Evolutionary conservation across 1,140 invertebrate genomes (phyloP).

Genomic region (Phthorimaea operculella): DNA sequence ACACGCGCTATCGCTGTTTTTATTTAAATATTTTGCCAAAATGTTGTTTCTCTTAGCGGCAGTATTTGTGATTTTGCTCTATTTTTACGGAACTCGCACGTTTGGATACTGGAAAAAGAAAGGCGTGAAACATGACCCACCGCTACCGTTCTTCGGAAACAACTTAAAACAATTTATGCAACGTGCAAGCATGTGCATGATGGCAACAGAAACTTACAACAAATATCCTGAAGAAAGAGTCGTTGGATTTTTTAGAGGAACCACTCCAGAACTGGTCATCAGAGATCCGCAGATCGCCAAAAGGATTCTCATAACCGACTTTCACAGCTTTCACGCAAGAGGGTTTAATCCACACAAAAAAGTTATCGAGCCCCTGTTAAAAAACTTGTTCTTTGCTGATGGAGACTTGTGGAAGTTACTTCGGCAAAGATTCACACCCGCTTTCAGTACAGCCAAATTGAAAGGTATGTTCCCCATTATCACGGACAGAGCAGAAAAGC

Average conservation of each 20-base stretch:
- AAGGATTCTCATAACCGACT: slow-evolving; percentile 69
- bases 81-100: slow-evolving; percentile 21
- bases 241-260: slow-evolving; percentile 41
- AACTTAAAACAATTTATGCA: slow-evolving; percentile 36
- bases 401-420: not conserved
- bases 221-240: slow-evolving; percentile 46
- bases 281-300: slow-evolving; percentile 63
- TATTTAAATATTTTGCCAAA: slow-evolving; percentile 1
- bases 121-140: slow-evolving; percentile 36
- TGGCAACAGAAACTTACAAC: slow-evolving; percentile 35
- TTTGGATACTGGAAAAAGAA: slow-evolving; percentile 46
- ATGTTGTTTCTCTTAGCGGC: slow-evolving; percentile 16
- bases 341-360: slow-evolving; percentile 44
- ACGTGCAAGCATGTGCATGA: slow-evolving; percentile 35
- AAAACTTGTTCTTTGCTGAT: slow-evolving; percentile 5
- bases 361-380: not conserved
- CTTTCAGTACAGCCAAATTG: not conserved
- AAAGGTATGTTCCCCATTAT: slow-evolving; percentile 6
- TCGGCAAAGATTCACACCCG: not conserved
- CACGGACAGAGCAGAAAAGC: not conserved
- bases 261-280: slow-evolving; percentile 32
- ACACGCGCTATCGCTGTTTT: no score
- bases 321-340: slow-evolving; percentile 67
- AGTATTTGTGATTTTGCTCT: slow-evolving; percentile 10
- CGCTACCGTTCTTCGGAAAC: slow-evolving; percentile 37